A percentile compares a stretch with the other conserved stretches of the same genome.
Evolutionary conservation across 2,888 invertebrate genomes (phyloP).

Genomic region (Xestia rhomboidea): DNA sequence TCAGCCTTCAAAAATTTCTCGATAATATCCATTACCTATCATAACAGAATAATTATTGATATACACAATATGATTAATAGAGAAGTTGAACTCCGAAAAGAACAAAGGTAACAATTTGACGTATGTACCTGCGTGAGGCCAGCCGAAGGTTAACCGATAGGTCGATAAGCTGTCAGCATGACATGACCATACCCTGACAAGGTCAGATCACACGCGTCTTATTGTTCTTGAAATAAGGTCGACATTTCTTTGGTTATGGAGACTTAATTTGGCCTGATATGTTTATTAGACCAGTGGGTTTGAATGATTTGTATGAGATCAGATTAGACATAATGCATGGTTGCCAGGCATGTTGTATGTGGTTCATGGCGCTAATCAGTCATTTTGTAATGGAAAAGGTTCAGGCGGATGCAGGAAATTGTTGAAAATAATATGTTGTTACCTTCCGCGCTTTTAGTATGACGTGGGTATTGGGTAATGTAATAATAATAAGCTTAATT

Average conservation of each 20-base stretch:
- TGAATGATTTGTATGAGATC: constrained; percentile 59
- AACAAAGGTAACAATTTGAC: constrained; percentile 63
- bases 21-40: not conserved
- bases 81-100: constrained; percentile 54
- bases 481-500: constrained; percentile 24
- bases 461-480: constrained; percentile 11
- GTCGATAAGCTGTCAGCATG: constrained; percentile 72
- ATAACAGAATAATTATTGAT: constrained; percentile 31
- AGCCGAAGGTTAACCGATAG: constrained; percentile 74
- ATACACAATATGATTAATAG: constrained; percentile 46
- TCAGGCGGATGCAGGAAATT: constrained; percentile 59
- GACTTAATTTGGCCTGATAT: constrained; percentile 56
- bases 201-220: constrained; percentile 60
- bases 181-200: constrained; percentile 72
- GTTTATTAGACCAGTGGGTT: constrained; percentile 60
- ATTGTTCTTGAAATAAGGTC: constrained; percentile 40
- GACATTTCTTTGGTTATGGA: constrained; percentile 17
- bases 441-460: constrained; percentile 51
- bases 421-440: constrained; percentile 39
- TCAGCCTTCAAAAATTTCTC: not conserved
- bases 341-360: constrained; percentile 38
- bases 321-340: constrained; percentile 65
- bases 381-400: constrained; percentile 41
- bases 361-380: constrained; percentile 48
- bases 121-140: constrained; percentile 68